These are phyloP conservation scores for Gymnocheta viridis DNA, from an alignment of 2,888 invertebrate species.

Conservation along the genomic window DNA sequence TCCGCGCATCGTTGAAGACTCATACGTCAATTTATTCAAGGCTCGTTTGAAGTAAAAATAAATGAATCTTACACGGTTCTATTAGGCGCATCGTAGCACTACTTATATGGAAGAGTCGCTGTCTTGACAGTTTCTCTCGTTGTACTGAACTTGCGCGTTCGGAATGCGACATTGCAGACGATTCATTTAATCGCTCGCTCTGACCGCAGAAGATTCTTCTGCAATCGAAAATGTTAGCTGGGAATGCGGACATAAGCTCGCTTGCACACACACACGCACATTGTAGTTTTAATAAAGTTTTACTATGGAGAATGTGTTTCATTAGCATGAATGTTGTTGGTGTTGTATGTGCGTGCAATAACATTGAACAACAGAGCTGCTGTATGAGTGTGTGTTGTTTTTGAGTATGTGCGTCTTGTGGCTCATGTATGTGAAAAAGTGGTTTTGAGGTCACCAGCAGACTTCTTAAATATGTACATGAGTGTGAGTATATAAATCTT, in stretches of 20 bases:
- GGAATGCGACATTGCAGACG: no score
- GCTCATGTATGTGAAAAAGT: not conserved
- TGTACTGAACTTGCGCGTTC: no score
- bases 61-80: no score
- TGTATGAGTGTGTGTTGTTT: not conserved
- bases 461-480: not conserved
- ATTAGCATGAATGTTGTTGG: constrained; percentile 13
- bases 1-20: no score
- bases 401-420: not conserved
- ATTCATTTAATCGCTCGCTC: no score
- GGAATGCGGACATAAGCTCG: not conserved
- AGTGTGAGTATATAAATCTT: not conserved
- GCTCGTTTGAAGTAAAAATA: no score
- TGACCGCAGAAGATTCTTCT: no score
- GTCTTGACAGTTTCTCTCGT: no score
- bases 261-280: not conserved
- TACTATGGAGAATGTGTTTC: constrained; percentile 27
- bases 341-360: not conserved
- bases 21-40: no score
- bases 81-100: no score
- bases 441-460: constrained; percentile 44
- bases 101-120: no score
- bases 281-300: constrained; percentile 37
- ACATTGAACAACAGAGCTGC: not conserved
- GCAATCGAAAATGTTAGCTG: no score